phyloP scores from a whole-genome alignment of 2,888 invertebrate genomes.

The Caenorhabditis sp. region DNA sequence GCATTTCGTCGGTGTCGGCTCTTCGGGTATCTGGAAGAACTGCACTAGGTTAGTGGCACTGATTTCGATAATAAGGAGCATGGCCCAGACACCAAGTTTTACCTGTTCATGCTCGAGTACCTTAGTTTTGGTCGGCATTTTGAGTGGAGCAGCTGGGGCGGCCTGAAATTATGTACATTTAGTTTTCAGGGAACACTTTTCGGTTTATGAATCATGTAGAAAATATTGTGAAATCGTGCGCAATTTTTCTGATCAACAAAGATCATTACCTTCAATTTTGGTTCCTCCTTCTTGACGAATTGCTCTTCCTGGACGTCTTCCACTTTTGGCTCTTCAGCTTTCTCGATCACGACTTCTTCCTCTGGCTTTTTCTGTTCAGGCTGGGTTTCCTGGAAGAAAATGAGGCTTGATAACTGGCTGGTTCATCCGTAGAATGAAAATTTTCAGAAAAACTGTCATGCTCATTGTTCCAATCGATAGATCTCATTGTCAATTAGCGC shows the following conservation, averaged over 20 bases:
- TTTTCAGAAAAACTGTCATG: too few relatives aligned
- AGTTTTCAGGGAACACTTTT: neutral
- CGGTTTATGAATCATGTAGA: neutral
- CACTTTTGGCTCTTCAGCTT: conserved; percentile 1
- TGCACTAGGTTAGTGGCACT: neutral
- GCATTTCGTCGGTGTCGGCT: conserved; percentile 62
- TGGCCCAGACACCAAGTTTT: conserved; percentile 18
- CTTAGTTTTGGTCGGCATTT: conserved; percentile 58
- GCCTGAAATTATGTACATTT: conserved; percentile 36
- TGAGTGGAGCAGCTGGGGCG: conserved; percentile 38
- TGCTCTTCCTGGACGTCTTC: conserved; percentile 6
- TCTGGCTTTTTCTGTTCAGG: neutral
- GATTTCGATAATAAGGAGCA: too few relatives aligned
- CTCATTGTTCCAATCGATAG: too few relatives aligned
- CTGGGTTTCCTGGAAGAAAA: conserved; percentile 11
- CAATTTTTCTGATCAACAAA: conserved; percentile 15
- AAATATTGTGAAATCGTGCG: conserved; percentile 44
- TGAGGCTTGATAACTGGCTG: too few relatives aligned
- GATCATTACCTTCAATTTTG: conserved; percentile 29
- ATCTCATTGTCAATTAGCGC: too few relatives aligned
- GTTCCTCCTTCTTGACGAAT: conserved; percentile 37
- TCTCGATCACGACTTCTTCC: neutral
- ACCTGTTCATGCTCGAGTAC: conserved; percentile 63
- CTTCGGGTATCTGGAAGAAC: conserved; percentile 61
- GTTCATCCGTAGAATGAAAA: too few relatives aligned